Evolutionary conservation across 2,797 vertebrate species (phyloP), one percentile per base, ranked within the genome.

Genomic region (Eurystomus glaucurus): DNA sequence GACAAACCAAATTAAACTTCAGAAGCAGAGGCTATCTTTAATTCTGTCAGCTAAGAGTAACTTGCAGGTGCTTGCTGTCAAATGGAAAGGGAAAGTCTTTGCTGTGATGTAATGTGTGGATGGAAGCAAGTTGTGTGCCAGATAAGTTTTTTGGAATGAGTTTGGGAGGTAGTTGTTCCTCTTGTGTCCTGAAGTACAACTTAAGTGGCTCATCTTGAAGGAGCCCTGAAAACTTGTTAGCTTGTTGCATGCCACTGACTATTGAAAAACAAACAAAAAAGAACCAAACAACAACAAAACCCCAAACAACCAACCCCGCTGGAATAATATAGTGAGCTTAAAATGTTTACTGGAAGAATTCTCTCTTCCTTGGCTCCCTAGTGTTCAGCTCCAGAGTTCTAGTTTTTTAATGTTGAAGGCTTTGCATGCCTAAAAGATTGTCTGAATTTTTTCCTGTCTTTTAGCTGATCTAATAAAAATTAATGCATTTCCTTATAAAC

Each of bases 391-490:
- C 9, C 22, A 77, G 51, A 55, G 11, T 43, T 18, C 19, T 26
- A 6, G 50, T 39, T 68, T 15, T 85, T 66, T 3, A 19, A 28
- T 90, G 26, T 65, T 77, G 20, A 82, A 72, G 43, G 22, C 17
- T 92, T 96, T 89, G 48, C 4, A 0, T 86, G 62, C 26, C 33
- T 39, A 37, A 70, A 84, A 91, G 23, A 41, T 76, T 68, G 54
- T 76, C 20, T 85, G 51, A 22, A 41, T 4, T 35, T 48, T 29
- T 33, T 26, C 14, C 14, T 7, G 26, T 88, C 55, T 87, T 51
- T 66, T 91, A 60, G 51, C 48, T 93, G 54, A 83, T 91, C 35
- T 70, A 74, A 80, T 62, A 79, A 89, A 95, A 94, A 72, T 39
- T 57, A 85, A 85, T 89, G 89, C 22, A 8, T 76, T 91, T 76